phyloP scores from a whole-genome alignment of 2,888 invertebrate species.

The Thereva unica region DNA sequence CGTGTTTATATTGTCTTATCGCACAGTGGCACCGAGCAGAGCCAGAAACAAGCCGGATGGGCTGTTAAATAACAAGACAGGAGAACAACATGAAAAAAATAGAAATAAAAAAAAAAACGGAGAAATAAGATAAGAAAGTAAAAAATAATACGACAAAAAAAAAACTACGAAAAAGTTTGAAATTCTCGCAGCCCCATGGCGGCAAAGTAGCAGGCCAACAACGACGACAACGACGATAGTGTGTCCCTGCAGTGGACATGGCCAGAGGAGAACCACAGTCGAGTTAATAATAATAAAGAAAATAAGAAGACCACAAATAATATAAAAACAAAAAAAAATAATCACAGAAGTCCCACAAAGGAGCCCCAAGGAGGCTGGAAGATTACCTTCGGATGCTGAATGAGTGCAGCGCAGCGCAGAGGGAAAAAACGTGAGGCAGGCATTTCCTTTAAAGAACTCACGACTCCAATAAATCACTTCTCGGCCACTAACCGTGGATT shows the following conservation, averaged over 20 bases:
- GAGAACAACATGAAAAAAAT: not conserved
- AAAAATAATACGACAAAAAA: too few relatives aligned
- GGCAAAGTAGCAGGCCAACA: too few relatives aligned
- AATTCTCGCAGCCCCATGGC: too few relatives aligned
- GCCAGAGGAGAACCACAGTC: not conserved
- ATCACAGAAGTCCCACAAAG: slow-evolving; percentile 4
- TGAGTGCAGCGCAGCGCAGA: too few relatives aligned
- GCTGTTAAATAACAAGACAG: not conserved
- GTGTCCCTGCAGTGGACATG: too few relatives aligned
- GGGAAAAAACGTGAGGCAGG: slow-evolving; percentile 40
- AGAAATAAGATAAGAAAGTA: not conserved
- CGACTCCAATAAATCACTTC: slow-evolving; percentile 41
- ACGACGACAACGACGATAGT: too few relatives aligned
- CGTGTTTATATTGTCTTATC: slow-evolving; percentile 41
- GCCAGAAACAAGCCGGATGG: slow-evolving; percentile 4
- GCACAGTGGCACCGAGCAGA: slow-evolving; percentile 13
- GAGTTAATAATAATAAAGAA: too few relatives aligned
- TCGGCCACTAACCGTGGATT: slow-evolving; percentile 14
- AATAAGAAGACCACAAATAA: not conserved
- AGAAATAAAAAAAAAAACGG: slow-evolving; percentile 10
- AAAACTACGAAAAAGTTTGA: too few relatives aligned
- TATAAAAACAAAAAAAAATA: slow-evolving; percentile 6
- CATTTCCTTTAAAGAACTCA: slow-evolving; percentile 40
- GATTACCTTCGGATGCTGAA: slow-evolving; percentile 26
- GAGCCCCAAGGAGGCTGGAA: slow-evolving; percentile 21